Evolutionary conservation across 2,797 vertebrate species (phyloP), one percentile per base, ranked within the genome.

Genomic region (Urophycis tenuis): DNA sequence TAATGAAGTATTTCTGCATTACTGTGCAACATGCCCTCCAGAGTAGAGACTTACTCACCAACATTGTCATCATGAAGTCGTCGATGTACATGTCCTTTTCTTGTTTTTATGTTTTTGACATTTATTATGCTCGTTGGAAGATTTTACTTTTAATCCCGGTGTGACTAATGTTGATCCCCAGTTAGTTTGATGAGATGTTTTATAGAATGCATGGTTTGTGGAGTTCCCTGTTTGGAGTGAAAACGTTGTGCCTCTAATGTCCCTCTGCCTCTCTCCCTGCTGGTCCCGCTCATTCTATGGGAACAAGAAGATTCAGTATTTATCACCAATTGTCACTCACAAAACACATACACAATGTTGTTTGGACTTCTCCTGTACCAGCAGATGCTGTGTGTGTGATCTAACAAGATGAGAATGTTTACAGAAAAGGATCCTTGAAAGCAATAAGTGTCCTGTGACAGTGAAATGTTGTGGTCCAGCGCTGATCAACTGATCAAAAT

Each of bases 381-480:
- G 76, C 30, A 74, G 35, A 29, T 60, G 4, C 69, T 74, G 77
- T 15, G 39, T 7, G 72, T 77, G 78, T 73, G 45, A 49, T 82
- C 81, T 85, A 82, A 79, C 82, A 79, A 85, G 73, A 74, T 36
- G 74, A 35, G 77, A 77, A 80, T 29, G 2, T 8, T 5, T 70
- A 67, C 60, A 70, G 78, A 79, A 67, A 22, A 3, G 76, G 69
- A 78, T 74, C 76, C 77, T 22, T 41, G 87, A 88, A 88, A 92
- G 92, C 92, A 94, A 92, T 93, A 92, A 90, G 84, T 87, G 87
- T 91, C 90, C 81, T 86, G 53, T 60, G 53, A 87, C 82, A 87
- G 86, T 82, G 74, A 82, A 19, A 64, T 79, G 69, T 81, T 85
- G 83, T 86, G 77, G 53, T 81, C 78, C 78, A 53, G 81, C 77